These are phyloP conservation scores for Hydropsyche tenuis DNA, from an alignment of 1,140 invertebrate genomes.

Conservation along the genomic window DNA sequence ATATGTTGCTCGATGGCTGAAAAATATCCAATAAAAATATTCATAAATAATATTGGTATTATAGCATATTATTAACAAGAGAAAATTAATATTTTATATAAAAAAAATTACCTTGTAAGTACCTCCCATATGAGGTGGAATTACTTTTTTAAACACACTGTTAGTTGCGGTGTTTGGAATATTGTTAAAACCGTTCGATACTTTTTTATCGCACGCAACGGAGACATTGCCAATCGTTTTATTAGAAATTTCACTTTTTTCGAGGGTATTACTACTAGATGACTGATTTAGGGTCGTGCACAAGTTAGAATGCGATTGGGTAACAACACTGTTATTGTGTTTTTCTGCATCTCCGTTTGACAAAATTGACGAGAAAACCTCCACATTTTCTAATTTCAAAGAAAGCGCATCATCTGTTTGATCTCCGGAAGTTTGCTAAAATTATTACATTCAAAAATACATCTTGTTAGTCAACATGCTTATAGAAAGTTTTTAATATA, in stretches of 20 bases:
- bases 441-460: conserved; percentile 43
- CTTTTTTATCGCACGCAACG: conserved; percentile 8
- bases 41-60: too few relatives aligned
- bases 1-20: conserved; percentile 62
- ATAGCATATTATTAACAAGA: too few relatives aligned
- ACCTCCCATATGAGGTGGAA: conserved; percentile 47
- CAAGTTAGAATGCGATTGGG: conserved; percentile 29
- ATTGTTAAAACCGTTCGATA: conserved; percentile 33
- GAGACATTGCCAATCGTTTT: conserved; percentile 8
- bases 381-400: conserved; percentile 47
- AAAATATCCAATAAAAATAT: conserved; percentile 40
- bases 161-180: conserved; percentile 34
- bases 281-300: conserved; percentile 33
- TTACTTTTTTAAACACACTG: conserved; percentile 47
- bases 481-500: neutral
- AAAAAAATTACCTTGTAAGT: conserved; percentile 44
- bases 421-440: conserved; percentile 44
- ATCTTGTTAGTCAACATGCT: conserved; percentile 43
- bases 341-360: conserved; percentile 36
- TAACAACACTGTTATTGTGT: conserved; percentile 30
- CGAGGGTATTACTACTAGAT: conserved; percentile 33
- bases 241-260: conserved; percentile 30
- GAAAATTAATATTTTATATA: neutral
- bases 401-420: conserved; percentile 39
- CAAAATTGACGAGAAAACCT: conserved; percentile 46